A percentile compares a stretch with the other conserved stretches of the same genome.
phyloP scores from a whole-genome alignment of 2,113 vertebrate species.

The Nansenia antarctica region DNA sequence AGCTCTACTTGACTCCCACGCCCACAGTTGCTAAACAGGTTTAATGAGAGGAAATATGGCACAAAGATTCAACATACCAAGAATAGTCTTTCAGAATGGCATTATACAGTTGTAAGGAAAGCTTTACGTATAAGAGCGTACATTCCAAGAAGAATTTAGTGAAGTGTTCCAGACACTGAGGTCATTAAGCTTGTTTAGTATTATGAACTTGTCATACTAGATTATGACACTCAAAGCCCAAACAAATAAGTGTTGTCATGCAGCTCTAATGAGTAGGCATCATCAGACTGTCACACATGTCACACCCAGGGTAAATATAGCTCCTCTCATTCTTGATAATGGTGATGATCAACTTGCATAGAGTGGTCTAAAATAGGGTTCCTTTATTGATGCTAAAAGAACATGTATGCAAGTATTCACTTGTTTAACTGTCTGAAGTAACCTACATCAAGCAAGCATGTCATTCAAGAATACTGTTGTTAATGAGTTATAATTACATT shows the following conservation, averaged over 20 bases:
- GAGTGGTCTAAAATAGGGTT: neutral
- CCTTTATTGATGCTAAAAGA: neutral
- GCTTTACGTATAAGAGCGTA: slow-evolving; percentile 12
- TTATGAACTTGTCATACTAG: slow-evolving; percentile 11
- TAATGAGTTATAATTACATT: neutral
- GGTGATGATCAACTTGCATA: too few species aligned
- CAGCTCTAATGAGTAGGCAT: neutral
- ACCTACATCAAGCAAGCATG: neutral
- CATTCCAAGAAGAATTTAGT: slow-evolving; percentile 36
- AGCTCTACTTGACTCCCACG: slow-evolving; percentile 8
- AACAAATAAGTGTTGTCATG: slow-evolving; percentile 11
- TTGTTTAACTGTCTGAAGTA: neutral
- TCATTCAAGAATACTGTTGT: neutral
- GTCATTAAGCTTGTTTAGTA: slow-evolving; percentile 34
- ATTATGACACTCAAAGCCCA: neutral
- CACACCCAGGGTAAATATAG: neutral
- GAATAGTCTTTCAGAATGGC: slow-evolving; percentile 24
- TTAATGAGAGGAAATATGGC: slow-evolving; percentile 31
- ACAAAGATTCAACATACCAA: slow-evolving; percentile 19
- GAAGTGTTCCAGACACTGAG: slow-evolving; percentile 43
- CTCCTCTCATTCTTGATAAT: neutral
- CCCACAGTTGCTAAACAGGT: slow-evolving; percentile 37
- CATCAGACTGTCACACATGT: neutral
- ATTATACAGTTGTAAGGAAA: slow-evolving; percentile 38
- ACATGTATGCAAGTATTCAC: neutral